Evolutionary conservation across 2,888 invertebrate genomes (phyloP), one percentile per base, ranked within the genome.

Genomic region (Willowsia nigromaculata): DNA sequence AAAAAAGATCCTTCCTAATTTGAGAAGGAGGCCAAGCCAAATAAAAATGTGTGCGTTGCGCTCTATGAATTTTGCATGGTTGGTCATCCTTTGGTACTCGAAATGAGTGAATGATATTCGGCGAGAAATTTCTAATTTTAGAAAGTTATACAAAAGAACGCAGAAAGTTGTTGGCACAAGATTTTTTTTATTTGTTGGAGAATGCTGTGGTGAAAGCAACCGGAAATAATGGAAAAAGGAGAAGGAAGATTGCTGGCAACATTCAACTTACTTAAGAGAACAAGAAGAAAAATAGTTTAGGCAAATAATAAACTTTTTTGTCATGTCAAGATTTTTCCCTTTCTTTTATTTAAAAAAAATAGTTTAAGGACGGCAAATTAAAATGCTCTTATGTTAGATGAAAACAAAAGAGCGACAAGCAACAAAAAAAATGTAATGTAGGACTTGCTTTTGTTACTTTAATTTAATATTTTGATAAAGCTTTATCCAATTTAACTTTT

Each of bases 121-220:
- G 56, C 56, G 37, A 78, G 78, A 78, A 78, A 78, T 56, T 78
- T 78, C 78, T 78, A 78, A 78, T 78, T 78, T 78, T 78, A 78
- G 56, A 78, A 78, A 78, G 56, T 78, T 56, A n/a, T n/a, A 47
- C 33, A 56, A 56, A 56, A 78, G 78, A 78, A 78, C 74, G 47
- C 47, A 74, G 9, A 53, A 78, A 78, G 33, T 56, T 78, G 53
- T 78, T 78, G 56, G 78, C 78, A 56, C 56, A 74, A 43, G 56
- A 56, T 22, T 53, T 78, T 37, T 74, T 47, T 50, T 76, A 76
- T 74, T 74, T 47, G 43, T 6, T 27, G 25, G n/a, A 50, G 30
- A 53, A 50, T 78, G 53, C 56, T 78, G 78, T n/a, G 78, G 78
- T 78, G 78, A 78, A 78, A 78, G 78, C 78, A 78, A 56, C 78